phyloP scores from a whole-genome alignment of 2,113 vertebrate genomes.

The Microcebus tavaratra region DNA sequence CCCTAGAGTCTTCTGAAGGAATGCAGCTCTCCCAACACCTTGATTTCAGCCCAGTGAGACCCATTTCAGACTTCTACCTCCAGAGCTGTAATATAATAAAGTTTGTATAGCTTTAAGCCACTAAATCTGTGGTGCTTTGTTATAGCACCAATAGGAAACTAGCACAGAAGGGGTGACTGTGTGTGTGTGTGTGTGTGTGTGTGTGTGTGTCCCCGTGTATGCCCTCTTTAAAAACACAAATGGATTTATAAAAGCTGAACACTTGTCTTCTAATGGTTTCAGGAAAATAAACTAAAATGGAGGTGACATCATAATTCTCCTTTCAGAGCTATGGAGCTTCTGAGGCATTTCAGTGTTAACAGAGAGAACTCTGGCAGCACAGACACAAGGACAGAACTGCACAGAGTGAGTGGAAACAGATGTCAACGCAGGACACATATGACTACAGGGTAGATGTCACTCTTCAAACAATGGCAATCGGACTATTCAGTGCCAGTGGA shows the following conservation, averaged over 20 bases:
- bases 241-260: not conserved
- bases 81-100: not conserved
- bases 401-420: not conserved
- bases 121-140: not conserved
- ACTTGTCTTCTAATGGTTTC: not conserved
- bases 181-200: not conserved
- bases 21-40: not conserved
- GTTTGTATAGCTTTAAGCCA: not conserved
- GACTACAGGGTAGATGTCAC: not conserved
- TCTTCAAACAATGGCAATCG: not conserved
- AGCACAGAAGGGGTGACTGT: not conserved
- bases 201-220: not conserved
- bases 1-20: not conserved
- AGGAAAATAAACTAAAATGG: conserved; percentile 9
- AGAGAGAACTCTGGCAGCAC: not conserved
- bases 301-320: not conserved
- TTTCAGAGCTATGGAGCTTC: not conserved
- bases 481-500: conserved; percentile 32
- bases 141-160: not conserved
- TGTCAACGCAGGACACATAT: not conserved
- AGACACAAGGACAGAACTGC: not conserved
- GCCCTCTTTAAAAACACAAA: not conserved
- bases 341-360: not conserved
- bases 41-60: not conserved
- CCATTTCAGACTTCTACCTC: not conserved